Evolutionary conservation across 2,113 vertebrate genomes (phyloP), one percentile per base, ranked within the genome.

Genomic region (Euleptes europaea): DNA sequence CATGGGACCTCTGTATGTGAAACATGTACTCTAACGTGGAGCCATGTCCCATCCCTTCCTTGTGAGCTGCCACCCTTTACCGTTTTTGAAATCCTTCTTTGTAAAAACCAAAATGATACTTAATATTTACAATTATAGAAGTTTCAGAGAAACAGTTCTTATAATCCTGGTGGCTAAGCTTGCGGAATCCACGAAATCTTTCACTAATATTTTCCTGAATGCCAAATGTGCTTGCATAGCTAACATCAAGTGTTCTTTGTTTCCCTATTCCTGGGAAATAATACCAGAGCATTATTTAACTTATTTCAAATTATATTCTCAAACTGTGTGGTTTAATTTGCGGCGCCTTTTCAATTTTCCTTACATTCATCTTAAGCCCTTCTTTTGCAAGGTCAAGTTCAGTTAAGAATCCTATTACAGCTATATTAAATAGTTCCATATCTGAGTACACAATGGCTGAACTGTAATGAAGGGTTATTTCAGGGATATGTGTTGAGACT

Each of bases 161-260:
- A 3, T n/a, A 28, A 9, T 47, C 14, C 5, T 78, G 63, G n/a
- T 70, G 47, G 81, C 74, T 90, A 84, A 87, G 54, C 31, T 79
- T 47, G 54, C 87, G 54, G 10, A 90, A 83, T 44, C 15, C 42
- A 73, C 71, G 84, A 85, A 89, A 74, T 9, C 82, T 42, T 78
- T 38, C 63, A 87, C 86, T 88, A 72, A 85, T 86, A 44, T 73
- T 88, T 69, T 19, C 70, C 88, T 74, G 85, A 84, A 42, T 83
- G 4, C 1, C 28, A 57, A 78, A 33, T 83, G 11, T 77, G 77
- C 86, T 6, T 44, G 70, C 28, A 51, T 44, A 70, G 63, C 47
- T 65, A 72, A 86, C 28, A 60, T 13, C 7, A 2, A 44, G 33
- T 60, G 28, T 86, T n/a, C 71, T 78, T 82, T 83, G 78, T 17